phyloP scores from a whole-genome alignment of 1,140 invertebrate species.

The Limonius californicus region DNA sequence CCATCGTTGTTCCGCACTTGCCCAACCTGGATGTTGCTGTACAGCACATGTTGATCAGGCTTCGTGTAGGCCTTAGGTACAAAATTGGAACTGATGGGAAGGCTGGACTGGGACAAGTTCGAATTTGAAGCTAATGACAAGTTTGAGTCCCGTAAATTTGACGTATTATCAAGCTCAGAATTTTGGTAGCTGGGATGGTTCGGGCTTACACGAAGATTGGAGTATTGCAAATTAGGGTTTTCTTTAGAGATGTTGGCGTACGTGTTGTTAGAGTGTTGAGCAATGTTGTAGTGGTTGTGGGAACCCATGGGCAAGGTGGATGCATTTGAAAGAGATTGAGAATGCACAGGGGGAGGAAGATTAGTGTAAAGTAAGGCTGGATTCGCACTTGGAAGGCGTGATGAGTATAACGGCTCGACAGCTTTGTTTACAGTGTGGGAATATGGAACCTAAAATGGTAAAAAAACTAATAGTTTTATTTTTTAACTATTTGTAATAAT shows the following conservation, averaged over 20 bases:
- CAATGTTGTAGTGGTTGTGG: background rate
- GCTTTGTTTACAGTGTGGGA: slow-evolving; percentile 45
- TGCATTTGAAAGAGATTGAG: background rate
- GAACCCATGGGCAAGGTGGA: background rate
- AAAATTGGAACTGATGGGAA: slow-evolving; percentile 47
- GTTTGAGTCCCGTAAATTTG: background rate
- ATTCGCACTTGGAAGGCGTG: slow-evolving; percentile 41
- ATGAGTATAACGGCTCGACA: slow-evolving; percentile 48
- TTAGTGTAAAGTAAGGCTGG: slow-evolving; percentile 27
- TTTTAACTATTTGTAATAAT: too few species aligned
- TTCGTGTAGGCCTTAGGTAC: slow-evolving; percentile 44
- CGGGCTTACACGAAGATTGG: background rate
- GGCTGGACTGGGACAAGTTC: slow-evolving; percentile 39
- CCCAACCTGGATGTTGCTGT: slow-evolving; percentile 42
- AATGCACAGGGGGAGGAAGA: slow-evolving; percentile 2
- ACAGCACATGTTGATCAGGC: slow-evolving; percentile 48
- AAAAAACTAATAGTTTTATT: background rate
- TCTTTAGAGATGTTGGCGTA: slow-evolving; percentile 39
- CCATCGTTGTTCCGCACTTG: slow-evolving; percentile 49
- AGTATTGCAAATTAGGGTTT: slow-evolving; percentile 29
- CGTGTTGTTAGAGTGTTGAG: slow-evolving; percentile 26
- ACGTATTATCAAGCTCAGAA: background rate
- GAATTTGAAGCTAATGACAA: slow-evolving; percentile 34
- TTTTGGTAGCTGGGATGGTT: background rate
- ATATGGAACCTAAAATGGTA: slow-evolving; percentile 38